Evolutionary conservation across 2,797 vertebrate genomes (phyloP).

Genomic region (Acipenser oxyrinchus): DNA sequence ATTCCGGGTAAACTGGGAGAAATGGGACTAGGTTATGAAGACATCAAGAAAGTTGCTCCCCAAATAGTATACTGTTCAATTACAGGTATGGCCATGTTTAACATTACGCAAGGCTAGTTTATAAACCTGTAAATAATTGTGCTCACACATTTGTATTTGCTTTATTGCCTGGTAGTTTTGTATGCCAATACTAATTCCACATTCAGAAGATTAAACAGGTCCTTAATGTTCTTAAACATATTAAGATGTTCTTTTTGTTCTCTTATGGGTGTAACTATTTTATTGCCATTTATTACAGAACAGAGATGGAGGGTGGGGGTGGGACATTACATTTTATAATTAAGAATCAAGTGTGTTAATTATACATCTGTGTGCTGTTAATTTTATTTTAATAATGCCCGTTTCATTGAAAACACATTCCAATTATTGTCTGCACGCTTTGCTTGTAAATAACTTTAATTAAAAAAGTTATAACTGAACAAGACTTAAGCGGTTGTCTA

Average conservation of each 20-base stretch:
- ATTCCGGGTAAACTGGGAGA: constrained; percentile 76
- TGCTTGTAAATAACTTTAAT: not conserved
- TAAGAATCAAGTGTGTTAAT: not conserved
- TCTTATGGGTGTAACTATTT: constrained; percentile 6
- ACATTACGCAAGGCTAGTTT: too few species aligned
- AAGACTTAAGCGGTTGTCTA: too few species aligned
- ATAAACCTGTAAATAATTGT: too few species aligned
- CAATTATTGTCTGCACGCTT: not conserved
- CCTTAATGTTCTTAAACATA: too few species aligned
- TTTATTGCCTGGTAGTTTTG: too few species aligned
- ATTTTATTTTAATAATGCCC: not conserved
- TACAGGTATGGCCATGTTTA: constrained; percentile 62
- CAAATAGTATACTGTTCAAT: constrained; percentile 84
- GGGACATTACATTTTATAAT: not conserved
- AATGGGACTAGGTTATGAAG: constrained; percentile 77
- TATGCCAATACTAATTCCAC: too few species aligned
- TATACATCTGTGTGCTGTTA: not conserved
- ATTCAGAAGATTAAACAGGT: too few species aligned
- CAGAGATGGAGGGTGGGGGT: not conserved
- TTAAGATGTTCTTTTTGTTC: too few species aligned
- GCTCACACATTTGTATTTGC: too few species aligned
- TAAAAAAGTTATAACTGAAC: too few species aligned
- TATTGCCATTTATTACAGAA: constrained; percentile 19
- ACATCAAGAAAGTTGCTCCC: constrained; percentile 66
- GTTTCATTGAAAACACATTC: not conserved